phyloP scores from a whole-genome alignment of 2,113 vertebrate genomes.

The Megalops atlanticus region DNA sequence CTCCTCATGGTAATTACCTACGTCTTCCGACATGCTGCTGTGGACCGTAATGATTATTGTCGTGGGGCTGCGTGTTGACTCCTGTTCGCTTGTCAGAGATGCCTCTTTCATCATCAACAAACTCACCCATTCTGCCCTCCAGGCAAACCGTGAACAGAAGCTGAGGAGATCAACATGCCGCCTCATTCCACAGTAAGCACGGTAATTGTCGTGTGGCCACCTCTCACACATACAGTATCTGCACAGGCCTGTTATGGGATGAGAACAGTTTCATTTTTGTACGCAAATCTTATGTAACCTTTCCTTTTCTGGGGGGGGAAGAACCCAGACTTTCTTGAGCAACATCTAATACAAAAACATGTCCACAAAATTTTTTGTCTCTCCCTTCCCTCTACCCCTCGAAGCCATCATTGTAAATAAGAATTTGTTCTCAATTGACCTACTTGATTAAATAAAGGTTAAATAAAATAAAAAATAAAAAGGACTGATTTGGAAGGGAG shows the following conservation, averaged over 20 bases:
- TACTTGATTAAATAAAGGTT: too few relatives aligned
- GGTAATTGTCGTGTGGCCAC: background rate
- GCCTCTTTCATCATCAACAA: too few relatives aligned
- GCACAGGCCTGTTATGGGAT: background rate
- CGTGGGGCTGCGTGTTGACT: background rate
- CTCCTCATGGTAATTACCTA: background rate
- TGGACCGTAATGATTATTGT: background rate
- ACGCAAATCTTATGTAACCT: background rate
- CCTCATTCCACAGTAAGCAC: background rate
- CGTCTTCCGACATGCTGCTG: background rate
- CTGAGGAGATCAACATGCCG: background rate
- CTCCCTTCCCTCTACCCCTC: too few relatives aligned
- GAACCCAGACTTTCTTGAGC: background rate
- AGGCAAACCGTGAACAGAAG: background rate
- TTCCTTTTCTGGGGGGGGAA: too few relatives aligned
- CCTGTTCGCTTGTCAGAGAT: background rate
- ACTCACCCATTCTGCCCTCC: background rate
- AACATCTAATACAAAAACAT: too few relatives aligned
- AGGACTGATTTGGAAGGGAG: background rate
- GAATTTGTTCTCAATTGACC: too few relatives aligned
- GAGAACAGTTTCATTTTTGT: background rate
- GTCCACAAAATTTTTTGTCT: too few relatives aligned
- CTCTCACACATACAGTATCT: background rate
- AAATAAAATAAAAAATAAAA: too few relatives aligned
- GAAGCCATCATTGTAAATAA: too few relatives aligned